Evolutionary conservation across 2,888 invertebrate genomes (phyloP).

Genomic region (Tachystola acroxantha): DNA sequence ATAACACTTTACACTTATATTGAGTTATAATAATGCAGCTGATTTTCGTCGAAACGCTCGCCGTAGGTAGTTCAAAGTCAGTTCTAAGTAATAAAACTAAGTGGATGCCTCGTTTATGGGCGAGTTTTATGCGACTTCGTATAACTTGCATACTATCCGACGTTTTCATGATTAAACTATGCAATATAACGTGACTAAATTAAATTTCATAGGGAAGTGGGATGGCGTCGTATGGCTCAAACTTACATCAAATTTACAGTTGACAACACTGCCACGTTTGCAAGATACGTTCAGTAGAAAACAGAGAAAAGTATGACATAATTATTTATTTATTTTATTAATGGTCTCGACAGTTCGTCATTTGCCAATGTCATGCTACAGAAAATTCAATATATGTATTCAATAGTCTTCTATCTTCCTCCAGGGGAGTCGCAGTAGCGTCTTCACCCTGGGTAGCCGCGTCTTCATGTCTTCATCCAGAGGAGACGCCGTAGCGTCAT

Average conservation of each 20-base stretch:
- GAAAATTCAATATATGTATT: too few relatives aligned
- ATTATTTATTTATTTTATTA: too few relatives aligned
- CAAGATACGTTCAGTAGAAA: too few relatives aligned
- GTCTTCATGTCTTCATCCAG: too few relatives aligned
- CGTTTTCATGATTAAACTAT: conserved; percentile 53
- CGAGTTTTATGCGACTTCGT: conserved; percentile 53
- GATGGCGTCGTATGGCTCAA: conserved; percentile 31
- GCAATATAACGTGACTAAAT: conserved; percentile 47
- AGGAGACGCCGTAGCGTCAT: too few relatives aligned
- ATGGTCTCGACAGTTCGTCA: too few relatives aligned
- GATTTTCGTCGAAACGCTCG: conserved; percentile 40
- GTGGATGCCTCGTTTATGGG: conserved; percentile 58
- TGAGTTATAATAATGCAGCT: conserved; percentile 37
- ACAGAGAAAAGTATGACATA: too few relatives aligned
- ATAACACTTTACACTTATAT: conserved; percentile 19
- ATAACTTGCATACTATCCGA: conserved; percentile 42
- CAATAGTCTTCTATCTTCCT: too few relatives aligned
- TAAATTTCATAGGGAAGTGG: conserved; percentile 44
- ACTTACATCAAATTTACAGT: conserved; percentile 36
- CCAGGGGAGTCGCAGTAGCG: too few relatives aligned
- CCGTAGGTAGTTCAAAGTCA: conserved; percentile 32
- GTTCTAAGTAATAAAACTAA: conserved; percentile 52
- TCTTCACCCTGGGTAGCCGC: too few relatives aligned
- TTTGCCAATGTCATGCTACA: too few relatives aligned
- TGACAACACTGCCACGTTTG: too few relatives aligned